phyloP scores from a whole-genome alignment of 2,888 invertebrate species.

The Stegana nigrithorax region DNA sequence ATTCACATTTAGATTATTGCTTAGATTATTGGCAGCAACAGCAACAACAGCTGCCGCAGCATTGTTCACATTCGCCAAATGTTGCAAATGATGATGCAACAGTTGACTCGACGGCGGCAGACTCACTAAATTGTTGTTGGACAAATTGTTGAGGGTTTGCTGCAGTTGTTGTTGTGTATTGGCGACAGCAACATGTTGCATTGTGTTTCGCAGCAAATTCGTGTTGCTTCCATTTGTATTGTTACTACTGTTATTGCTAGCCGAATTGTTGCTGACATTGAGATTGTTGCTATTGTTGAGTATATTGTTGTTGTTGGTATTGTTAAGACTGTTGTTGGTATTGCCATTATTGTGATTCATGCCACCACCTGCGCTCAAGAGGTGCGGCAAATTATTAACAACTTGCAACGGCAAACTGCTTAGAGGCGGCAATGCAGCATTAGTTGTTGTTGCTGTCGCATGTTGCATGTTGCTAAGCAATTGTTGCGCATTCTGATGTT shows the following conservation, averaged over 20 bases:
- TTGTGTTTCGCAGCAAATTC: constrained; percentile 53
- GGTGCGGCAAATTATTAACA: constrained; percentile 67
- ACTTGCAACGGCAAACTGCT: constrained; percentile 66
- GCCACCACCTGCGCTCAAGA: constrained; percentile 48
- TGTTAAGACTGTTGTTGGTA: constrained; percentile 1
- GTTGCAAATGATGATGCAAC: constrained; percentile 68
- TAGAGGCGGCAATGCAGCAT: constrained; percentile 60
- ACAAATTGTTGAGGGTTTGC: constrained; percentile 35
- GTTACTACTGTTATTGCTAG: constrained; percentile 34
- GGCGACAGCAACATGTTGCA: constrained; percentile 51
- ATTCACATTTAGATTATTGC: constrained; percentile 35
- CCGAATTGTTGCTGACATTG: constrained; percentile 31
- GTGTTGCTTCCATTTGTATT: constrained; percentile 36
- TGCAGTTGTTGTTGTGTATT: constrained; percentile 34
- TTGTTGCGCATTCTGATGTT: constrained; percentile 26
- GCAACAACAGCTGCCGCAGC: constrained; percentile 56
- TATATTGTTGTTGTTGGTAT: constrained; percentile 22
- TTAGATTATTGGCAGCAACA: constrained; percentile 56
- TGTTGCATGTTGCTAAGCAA: constrained; percentile 58
- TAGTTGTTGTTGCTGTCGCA: constrained; percentile 47
- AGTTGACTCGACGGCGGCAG: constrained; percentile 66
- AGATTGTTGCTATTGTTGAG: constrained; percentile 27
- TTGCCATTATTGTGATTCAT: constrained; percentile 24
- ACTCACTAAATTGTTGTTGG: constrained; percentile 43
- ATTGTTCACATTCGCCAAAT: constrained; percentile 65